Evolutionary conservation across 2,797 vertebrate species (phyloP), one percentile per base, ranked within the genome.

Genomic region (Chaenodraco wilsoni): DNA sequence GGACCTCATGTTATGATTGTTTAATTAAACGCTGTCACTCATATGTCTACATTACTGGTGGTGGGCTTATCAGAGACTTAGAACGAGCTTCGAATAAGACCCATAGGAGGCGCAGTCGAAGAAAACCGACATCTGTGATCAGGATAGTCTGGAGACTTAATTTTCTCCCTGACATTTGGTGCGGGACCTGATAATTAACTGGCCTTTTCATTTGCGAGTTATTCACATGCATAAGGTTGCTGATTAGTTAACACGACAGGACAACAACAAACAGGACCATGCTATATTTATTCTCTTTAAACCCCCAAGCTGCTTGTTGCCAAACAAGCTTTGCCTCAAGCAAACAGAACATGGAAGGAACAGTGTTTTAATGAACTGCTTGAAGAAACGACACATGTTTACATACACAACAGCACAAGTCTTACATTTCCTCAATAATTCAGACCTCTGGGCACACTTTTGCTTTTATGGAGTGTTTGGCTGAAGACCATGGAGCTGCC

Each of bases 11-110:
- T 85, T 91, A 88, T 92, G 70, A 78, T 68, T 79, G 81, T 88
- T 93, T 92, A 94, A 94, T 94, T 90, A 94, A 89, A 90, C 16
- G 71, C 79, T 76, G 76, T 86, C 87, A 84, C 72, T 84, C 79
- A 85, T 77, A 87, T 58, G 63, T 82, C 82, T 87, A 76, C 69
- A 85, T 83, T 84, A 62, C 68, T 65, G 76, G 45, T 77, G 74
- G 71, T 41, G 79, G 84, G 83, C 78, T 90, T 92, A 87, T 72
- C 40, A 31, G 44, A 87, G 83, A 87, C 76, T 90, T 79, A 79
- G 67, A 90, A 73, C 23, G 59, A 74, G 76, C 76, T 88, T 81
- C 87, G 65, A 83, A 77, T 76, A 80, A 84, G 67, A 76, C 84
- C 84, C 82, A 65, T 14, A 80, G 83, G 84, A 90, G 62, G 76